Conservation (phyloP, 2,797 vertebrate species). For the Phataginus tricuspis region DNA sequence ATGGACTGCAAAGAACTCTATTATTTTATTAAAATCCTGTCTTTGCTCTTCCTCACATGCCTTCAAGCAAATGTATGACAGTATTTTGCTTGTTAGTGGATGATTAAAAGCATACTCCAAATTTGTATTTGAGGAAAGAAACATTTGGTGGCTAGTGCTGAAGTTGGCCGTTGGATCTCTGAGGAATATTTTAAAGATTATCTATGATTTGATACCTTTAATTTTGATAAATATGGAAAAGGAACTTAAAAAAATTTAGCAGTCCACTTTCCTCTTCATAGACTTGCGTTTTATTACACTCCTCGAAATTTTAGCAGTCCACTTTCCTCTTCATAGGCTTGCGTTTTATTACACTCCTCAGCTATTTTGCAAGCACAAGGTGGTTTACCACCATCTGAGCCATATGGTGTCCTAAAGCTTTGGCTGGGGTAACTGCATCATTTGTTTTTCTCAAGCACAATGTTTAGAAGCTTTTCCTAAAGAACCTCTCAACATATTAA, state of each 20-base stretch:
- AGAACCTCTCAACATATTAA: slow-evolving; percentile 46
- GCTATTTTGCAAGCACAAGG: slow-evolving; percentile 53
- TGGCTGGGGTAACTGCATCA: slow-evolving; percentile 65
- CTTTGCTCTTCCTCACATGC: not conserved
- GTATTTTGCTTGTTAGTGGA: not conserved
- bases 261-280: too few species aligned
- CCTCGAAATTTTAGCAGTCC: not conserved
- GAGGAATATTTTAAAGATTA: slow-evolving; percentile 41
- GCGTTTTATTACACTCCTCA: not conserved
- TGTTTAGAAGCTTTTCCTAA: slow-evolving; percentile 43
- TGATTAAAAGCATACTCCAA: not conserved
- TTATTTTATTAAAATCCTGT: slow-evolving; percentile 31
- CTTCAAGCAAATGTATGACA: not conserved
- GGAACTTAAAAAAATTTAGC: not conserved
- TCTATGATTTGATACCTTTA: not conserved
- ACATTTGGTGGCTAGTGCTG: not conserved
- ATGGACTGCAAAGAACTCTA: not conserved
- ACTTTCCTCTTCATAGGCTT: too few species aligned
- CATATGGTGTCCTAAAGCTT: slow-evolving; percentile 67
- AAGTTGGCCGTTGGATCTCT: not conserved
- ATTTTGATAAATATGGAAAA: slow-evolving; percentile 17
- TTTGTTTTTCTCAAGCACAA: slow-evolving; percentile 72
- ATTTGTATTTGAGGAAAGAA: not conserved
- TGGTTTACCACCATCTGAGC: slow-evolving; percentile 52
- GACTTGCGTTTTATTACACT: too few species aligned